phyloP scores from a whole-genome alignment of 2,888 invertebrate genomes.

The Cryptocephalus primarius region DNA sequence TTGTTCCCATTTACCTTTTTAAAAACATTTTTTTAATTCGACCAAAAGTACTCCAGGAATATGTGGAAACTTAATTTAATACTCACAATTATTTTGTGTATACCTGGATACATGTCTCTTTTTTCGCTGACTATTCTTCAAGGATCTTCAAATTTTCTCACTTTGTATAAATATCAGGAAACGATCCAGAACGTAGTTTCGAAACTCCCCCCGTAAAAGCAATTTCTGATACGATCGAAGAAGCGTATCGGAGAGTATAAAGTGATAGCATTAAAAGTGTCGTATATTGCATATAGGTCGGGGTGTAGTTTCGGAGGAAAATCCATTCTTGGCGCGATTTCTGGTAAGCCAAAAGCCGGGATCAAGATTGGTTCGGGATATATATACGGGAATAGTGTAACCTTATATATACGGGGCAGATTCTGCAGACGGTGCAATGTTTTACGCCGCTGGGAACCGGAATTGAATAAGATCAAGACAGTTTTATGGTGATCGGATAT shows the following conservation, averaged over 20 bases:
- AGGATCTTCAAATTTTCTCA: constrained; percentile 2
- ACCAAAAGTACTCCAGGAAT: too few species aligned
- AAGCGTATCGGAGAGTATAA: constrained; percentile 32
- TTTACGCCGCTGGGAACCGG: constrained; percentile 23
- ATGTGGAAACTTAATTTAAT: too few species aligned
- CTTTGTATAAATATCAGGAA: too few species aligned
- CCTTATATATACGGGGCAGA: constrained; percentile 17
- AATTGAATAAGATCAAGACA: constrained; percentile 32
- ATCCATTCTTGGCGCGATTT: constrained; percentile 27
- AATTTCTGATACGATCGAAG: constrained; percentile 32
- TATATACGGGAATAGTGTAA: constrained; percentile 11
- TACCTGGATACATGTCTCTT: too few species aligned
- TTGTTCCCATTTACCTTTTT: too few species aligned
- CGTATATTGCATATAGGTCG: constrained; percentile 13
- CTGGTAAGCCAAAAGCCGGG: constrained; percentile 39
- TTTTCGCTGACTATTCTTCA: constrained; percentile 18
- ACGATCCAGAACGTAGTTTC: too few species aligned
- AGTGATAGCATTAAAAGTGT: constrained; percentile 12
- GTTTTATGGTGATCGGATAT: constrained; percentile 36
- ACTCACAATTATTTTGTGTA: too few species aligned
- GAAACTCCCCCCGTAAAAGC: constrained; percentile 18
- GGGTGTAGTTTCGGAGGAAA: constrained; percentile 13
- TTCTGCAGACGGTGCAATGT: constrained; percentile 34
- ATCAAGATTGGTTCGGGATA: constrained; percentile 34
- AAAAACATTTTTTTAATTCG: too few species aligned